phyloP scores from a whole-genome alignment of 92 coral and sea anemone species.

The Isaurus tuberculatus region DNA sequence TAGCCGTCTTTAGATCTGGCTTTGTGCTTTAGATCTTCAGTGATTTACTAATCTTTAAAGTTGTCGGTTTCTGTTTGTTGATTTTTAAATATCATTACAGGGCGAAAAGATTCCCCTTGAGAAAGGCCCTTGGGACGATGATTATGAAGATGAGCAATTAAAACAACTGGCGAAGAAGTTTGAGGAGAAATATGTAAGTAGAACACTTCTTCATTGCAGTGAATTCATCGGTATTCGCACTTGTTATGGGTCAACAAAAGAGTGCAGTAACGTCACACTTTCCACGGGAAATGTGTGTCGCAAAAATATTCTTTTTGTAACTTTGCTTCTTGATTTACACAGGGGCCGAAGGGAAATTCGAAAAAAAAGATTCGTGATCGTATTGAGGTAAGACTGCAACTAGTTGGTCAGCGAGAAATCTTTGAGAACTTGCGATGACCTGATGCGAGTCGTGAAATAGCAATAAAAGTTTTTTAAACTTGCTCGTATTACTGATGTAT shows the following conservation, averaged over 20 bases:
- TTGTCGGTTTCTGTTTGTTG: conserved; percentile 29
- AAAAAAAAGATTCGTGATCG: conserved; percentile 80
- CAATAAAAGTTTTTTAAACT: not conserved
- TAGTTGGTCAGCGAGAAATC: not conserved
- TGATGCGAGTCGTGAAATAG: not conserved
- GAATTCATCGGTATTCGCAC: conserved; percentile 14
- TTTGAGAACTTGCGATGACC: conserved; percentile 4
- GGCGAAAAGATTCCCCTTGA: conserved; percentile 74
- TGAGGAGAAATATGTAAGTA: conserved; percentile 98
- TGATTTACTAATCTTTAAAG: not conserved
- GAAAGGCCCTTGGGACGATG: conserved; percentile 71
- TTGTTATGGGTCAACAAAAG: conserved; percentile 28
- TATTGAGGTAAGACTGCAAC: conserved; percentile 63
- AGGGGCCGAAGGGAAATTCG: conserved; percentile 81
- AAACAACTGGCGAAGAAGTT: conserved; percentile 93
- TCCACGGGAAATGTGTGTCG: conserved; percentile 52
- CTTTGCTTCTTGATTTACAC: conserved; percentile 40
- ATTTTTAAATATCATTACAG: conserved; percentile 22
- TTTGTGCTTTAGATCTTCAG: not conserved
- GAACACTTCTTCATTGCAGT: not conserved
- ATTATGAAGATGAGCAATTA: conserved; percentile 81
- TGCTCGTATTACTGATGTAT: not conserved
- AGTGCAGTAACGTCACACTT: conserved; percentile 35
- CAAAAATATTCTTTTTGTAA: conserved; percentile 10
- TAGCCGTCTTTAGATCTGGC: not conserved